Conservation (phyloP, 35 echinoderm and acorn worm species). For the Nesometra sesokonis region DNA sequence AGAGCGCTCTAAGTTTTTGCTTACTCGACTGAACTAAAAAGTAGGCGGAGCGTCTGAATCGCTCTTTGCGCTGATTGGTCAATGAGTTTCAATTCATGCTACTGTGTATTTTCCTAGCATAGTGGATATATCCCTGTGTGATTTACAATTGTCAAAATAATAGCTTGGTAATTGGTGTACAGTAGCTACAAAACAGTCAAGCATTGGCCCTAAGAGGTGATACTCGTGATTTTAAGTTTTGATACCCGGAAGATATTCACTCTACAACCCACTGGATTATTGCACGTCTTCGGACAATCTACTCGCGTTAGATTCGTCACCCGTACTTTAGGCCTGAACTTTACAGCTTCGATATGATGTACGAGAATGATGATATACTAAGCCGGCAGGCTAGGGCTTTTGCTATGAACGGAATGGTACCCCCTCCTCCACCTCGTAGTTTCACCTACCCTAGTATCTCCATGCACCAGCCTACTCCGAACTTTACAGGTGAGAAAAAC, state of each 20-base stretch:
- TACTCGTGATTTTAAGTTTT: background rate
- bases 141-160: constrained; percentile 1
- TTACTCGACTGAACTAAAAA: background rate
- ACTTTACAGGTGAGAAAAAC: constrained; percentile 51
- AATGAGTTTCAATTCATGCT: background rate
- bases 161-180: background rate
- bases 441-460: constrained; percentile 86
- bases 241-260: background rate
- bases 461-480: constrained; percentile 73
- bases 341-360: background rate
- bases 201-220: background rate
- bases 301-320: background rate
- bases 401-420: constrained; percentile 95
- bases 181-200: background rate
- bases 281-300: background rate
- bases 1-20: background rate
- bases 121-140: background rate
- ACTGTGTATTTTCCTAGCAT: background rate
- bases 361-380: constrained; percentile 83
- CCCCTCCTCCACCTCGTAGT: constrained; percentile 76
- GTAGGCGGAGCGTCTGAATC: background rate
- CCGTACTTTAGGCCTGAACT: background rate
- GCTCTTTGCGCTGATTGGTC: background rate
- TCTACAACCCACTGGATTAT: background rate
- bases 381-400: constrained; percentile 88